Evolutionary conservation across 2,888 invertebrate species (phyloP).

Genomic region (Epiblema foenella): DNA sequence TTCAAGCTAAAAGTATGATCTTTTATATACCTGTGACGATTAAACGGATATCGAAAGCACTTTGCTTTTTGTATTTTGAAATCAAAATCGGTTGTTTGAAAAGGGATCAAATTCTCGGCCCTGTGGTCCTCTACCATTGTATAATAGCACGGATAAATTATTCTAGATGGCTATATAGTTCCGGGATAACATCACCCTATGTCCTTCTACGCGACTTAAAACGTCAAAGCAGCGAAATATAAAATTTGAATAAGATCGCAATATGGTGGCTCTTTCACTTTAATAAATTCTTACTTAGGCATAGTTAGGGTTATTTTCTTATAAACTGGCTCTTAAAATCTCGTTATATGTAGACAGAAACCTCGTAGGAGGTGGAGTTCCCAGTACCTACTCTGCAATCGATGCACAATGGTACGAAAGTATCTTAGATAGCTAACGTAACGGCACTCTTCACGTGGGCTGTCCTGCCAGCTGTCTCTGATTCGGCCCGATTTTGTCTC

Average conservation of each 20-base stretch:
- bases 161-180: too few relatives aligned
- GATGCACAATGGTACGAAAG: constrained; percentile 25
- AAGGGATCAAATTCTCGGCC: not conserved
- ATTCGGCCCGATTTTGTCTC: constrained; percentile 48
- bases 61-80: not conserved
- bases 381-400: constrained; percentile 19
- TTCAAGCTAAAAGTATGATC: not conserved
- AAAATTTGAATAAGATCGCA: too few relatives aligned
- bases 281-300: too few relatives aligned
- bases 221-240: too few relatives aligned
- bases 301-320: too few relatives aligned
- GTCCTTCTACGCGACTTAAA: too few relatives aligned
- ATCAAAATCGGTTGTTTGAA: constrained; percentile 6
- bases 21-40: too few relatives aligned
- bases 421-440: constrained; percentile 32
- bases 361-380: not conserved
- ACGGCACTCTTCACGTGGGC: constrained; percentile 43
- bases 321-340: too few relatives aligned
- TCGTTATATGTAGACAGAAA: too few relatives aligned
- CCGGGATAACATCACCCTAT: too few relatives aligned
- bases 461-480: constrained; percentile 38
- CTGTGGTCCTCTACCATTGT: not conserved
- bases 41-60: too few relatives aligned
- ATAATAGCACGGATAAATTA: not conserved
- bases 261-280: too few relatives aligned